Percentiles rank a stretch among this genome's conserved stretches.
Conservation (phyloP, 2,888 invertebrate species). For the Drosophila lacicola region DNA sequence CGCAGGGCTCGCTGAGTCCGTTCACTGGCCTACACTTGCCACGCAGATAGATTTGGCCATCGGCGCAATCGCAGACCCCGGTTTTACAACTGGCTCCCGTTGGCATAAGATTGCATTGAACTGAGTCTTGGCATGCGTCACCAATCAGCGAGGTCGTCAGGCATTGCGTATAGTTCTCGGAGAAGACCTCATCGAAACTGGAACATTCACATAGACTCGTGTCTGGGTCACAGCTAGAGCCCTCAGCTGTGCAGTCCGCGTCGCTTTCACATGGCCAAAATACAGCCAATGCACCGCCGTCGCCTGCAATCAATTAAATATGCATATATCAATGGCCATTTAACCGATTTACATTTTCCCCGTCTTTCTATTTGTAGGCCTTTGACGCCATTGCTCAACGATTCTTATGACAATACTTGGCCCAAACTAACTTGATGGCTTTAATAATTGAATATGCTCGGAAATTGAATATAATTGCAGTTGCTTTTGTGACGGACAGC, state of each 20-base stretch:
- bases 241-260: conserved; percentile 80
- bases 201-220: conserved; percentile 77
- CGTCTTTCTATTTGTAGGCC: neutral
- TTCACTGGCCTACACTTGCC: conserved; percentile 84
- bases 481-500: conserved; percentile 4
- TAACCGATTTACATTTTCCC: neutral
- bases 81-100: conserved; percentile 85
- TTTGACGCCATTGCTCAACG: conserved; percentile 6
- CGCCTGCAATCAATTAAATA: conserved; percentile 41
- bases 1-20: conserved; percentile 81
- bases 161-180: conserved; percentile 82
- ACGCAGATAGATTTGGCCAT: conserved; percentile 83
- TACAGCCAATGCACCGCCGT: conserved; percentile 67
- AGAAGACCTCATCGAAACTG: conserved; percentile 81
- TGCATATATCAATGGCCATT: conserved; percentile 16
- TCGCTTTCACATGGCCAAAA: conserved; percentile 83
- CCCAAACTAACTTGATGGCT: conserved; percentile 4
- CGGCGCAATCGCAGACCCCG: conserved; percentile 85
- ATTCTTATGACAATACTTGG: neutral
- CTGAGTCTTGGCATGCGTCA: conserved; percentile 83
- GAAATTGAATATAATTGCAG: conserved; percentile 21
- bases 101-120: conserved; percentile 85
- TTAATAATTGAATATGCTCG: conserved; percentile 30
- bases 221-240: conserved; percentile 76
- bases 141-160: conserved; percentile 84